phyloP scores from a whole-genome alignment of 2,113 vertebrate species.

The Erpornis zantholeuca region DNA sequence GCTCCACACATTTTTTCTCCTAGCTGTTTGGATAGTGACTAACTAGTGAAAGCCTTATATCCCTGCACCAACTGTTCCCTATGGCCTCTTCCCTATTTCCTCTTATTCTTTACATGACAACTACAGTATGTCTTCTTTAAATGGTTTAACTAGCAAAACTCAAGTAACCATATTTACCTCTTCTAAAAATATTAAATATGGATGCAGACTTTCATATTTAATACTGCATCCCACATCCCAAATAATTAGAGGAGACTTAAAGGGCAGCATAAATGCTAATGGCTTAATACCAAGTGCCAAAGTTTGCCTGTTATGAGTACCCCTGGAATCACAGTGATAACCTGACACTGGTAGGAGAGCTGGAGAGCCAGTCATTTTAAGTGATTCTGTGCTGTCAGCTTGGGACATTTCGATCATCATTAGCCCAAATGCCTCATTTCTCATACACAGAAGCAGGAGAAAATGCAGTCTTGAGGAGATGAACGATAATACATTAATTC shows the following conservation, averaged over 20 bases:
- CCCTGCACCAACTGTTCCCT: not conserved
- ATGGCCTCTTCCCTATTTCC: not conserved
- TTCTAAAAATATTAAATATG: not conserved
- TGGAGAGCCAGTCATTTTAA: not conserved
- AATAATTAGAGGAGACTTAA: not conserved
- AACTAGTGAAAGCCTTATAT: not conserved
- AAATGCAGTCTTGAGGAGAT: not conserved
- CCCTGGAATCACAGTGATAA: not conserved
- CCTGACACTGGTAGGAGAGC: not conserved
- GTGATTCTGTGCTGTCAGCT: not conserved
- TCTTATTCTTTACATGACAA: not conserved
- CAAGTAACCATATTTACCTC: not conserved
- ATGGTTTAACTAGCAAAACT: not conserved
- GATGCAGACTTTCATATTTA: not conserved
- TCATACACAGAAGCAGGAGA: not conserved
- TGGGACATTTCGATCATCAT: not conserved
- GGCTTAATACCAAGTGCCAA: not conserved
- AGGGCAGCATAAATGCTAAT: not conserved
- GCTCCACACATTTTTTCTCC: not conserved
- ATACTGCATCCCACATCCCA: not conserved
- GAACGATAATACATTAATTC: not conserved
- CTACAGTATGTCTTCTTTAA: not conserved
- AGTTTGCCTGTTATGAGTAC: not conserved
- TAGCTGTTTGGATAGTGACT: not conserved
- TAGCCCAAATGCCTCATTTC: not conserved